Evolutionary conservation across 2,113 vertebrate species (phyloP).

Genomic region (Microcebus jonahi): DNA sequence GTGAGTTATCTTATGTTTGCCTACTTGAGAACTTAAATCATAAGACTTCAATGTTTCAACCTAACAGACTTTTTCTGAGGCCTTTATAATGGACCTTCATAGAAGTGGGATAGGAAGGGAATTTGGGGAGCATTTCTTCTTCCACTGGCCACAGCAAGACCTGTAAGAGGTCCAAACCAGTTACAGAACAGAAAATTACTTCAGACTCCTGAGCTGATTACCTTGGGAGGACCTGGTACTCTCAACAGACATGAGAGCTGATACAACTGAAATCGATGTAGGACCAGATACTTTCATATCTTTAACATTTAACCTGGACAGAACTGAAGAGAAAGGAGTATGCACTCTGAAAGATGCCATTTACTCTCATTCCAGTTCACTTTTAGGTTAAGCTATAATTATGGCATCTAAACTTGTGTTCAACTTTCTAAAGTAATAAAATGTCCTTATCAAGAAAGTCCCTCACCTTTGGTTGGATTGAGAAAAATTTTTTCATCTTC

Average conservation of each 20-base stretch:
- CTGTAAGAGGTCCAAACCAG: neutral
- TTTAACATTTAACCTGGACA: neutral
- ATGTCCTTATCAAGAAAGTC: neutral
- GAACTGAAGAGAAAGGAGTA: neutral
- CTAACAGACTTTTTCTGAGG: neutral
- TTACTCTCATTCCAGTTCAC: neutral
- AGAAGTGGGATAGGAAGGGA: neutral
- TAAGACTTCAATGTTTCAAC: neutral
- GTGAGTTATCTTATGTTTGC: neutral
- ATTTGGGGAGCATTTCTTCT: neutral
- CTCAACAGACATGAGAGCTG: neutral
- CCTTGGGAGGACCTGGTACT: neutral
- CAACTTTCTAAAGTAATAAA: neutral
- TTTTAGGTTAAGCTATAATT: neutral
- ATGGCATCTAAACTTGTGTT: neutral
- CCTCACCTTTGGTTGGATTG: neutral
- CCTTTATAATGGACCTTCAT: neutral
- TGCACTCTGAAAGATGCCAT: neutral
- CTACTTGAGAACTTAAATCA: neutral
- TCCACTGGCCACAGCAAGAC: no score
- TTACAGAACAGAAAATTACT: neutral
- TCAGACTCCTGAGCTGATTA: neutral
- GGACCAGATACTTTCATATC: neutral
- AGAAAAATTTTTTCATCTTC: neutral
- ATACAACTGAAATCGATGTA: neutral